Percentiles rank a stretch among this genome's conserved stretches.
These are phyloP conservation scores for Atta texana DNA, from an alignment of 1,140 invertebrate genomes.

Conservation along the genomic window DNA sequence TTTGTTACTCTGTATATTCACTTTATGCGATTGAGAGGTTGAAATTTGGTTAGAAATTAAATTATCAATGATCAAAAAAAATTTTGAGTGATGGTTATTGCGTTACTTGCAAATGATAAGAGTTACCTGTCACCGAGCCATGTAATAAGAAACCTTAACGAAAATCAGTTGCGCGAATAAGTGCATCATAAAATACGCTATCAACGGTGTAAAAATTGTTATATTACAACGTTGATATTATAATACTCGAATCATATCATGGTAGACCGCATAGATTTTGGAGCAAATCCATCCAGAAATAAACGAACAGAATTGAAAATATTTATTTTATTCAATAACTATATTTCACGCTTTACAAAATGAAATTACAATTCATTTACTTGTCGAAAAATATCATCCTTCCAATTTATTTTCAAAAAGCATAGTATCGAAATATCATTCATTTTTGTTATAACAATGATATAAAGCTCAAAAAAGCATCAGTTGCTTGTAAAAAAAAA, in stretches of 20 bases:
- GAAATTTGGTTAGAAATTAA: background rate
- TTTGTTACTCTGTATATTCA: background rate
- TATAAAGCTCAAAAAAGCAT: too few relatives aligned
- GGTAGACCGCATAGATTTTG: background rate
- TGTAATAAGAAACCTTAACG: background rate
- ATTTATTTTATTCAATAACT: background rate
- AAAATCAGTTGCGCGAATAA: slow-evolving; percentile 10
- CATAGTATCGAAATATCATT: background rate
- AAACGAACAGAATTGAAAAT: background rate
- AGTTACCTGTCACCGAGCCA: background rate
- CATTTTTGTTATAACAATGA: too few relatives aligned
- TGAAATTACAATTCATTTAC: background rate
- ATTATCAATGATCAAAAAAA: background rate
- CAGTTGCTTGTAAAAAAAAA: too few relatives aligned
- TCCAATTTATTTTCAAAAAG: background rate
- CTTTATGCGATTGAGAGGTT: background rate
- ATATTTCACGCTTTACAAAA: background rate
- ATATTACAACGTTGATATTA: background rate
- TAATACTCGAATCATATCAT: background rate
- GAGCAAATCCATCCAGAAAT: background rate
- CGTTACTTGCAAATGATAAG: background rate
- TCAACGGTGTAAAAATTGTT: background rate
- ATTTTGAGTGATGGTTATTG: slow-evolving; percentile 12
- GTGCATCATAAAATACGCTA: slow-evolving; percentile 46
- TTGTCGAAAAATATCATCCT: background rate